Evolutionary conservation across 2,888 invertebrate species (phyloP).

Genomic region (Tholera decimalis): DNA sequence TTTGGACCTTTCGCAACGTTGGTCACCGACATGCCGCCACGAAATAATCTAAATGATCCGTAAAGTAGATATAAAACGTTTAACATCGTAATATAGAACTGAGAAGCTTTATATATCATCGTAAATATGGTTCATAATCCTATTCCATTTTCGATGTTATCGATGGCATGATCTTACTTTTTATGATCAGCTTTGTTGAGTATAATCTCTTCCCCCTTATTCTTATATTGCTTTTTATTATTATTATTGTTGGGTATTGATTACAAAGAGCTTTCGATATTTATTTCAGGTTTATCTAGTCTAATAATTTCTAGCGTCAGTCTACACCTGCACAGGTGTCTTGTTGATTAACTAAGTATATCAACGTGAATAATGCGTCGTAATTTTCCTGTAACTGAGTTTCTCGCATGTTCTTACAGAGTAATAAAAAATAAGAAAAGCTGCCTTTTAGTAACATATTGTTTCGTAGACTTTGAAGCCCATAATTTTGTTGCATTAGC

Average conservation of each 20-base stretch:
- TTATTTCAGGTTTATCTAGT: conserved; percentile 34
- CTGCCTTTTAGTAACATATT: conserved; percentile 17
- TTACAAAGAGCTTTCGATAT: conserved; percentile 22
- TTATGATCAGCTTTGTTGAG: conserved; percentile 39
- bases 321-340: conserved; percentile 52
- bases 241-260: conserved; percentile 16
- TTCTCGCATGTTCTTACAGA: conserved; percentile 24
- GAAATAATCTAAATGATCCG: conserved; percentile 57
- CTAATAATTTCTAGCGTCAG: conserved; percentile 41
- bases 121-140: conserved; percentile 41
- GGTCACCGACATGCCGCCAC: conserved; percentile 36
- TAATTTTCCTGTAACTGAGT: conserved; percentile 56
- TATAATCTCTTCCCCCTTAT: conserved; percentile 31
- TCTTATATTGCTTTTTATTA: conserved; percentile 20
- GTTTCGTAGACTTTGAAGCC: not conserved
- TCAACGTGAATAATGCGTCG: conserved; percentile 59
- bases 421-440: conserved; percentile 38
- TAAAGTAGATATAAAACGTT: conserved; percentile 61
- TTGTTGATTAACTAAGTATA: conserved; percentile 43
- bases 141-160: conserved; percentile 45
- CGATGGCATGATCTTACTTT: conserved; percentile 24
- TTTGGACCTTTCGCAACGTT: conserved; percentile 65
- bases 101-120: conserved; percentile 41
- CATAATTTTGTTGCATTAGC: conserved; percentile 42
- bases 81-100: conserved; percentile 48